phyloP scores from a whole-genome alignment of 2,888 invertebrate species.

The Gastracanthus pulcherrimus region DNA sequence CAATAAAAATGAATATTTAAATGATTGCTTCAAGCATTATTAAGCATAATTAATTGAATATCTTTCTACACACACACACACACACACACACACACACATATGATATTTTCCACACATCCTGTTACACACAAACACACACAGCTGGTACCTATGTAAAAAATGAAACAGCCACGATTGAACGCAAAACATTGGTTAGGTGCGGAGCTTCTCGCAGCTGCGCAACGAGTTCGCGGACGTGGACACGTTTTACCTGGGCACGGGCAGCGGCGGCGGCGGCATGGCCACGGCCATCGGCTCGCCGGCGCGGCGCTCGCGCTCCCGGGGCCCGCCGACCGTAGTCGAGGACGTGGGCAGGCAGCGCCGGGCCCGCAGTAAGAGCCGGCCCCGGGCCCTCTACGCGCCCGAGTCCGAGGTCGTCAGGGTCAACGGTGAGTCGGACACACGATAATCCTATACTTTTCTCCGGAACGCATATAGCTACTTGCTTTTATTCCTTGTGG shows the following conservation, averaged over 20 bases:
- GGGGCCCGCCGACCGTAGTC: conserved; percentile 79
- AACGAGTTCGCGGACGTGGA: conserved; percentile 95
- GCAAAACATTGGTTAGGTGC: conserved; percentile 80
- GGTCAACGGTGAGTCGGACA: conserved; percentile 83
- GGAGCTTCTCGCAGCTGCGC: conserved; percentile 95
- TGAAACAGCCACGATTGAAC: background rate
- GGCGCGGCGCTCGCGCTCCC: conserved; percentile 83
- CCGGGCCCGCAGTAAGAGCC: conserved; percentile 89
- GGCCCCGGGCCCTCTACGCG: conserved; percentile 90
- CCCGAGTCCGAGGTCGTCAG: conserved; percentile 90
- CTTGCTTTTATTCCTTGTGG: too few relatives aligned
- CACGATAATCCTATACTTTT: too few relatives aligned
- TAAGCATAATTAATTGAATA: too few relatives aligned
- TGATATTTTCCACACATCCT: too few relatives aligned
- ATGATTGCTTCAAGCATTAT: too few relatives aligned
- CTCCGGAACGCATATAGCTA: too few relatives aligned
- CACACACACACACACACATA: too few relatives aligned
- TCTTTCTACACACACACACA: too few relatives aligned
- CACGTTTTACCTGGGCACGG: conserved; percentile 90
- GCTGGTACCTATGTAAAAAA: too few relatives aligned
- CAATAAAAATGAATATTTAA: too few relatives aligned
- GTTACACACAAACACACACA: too few relatives aligned
- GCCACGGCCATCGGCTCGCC: conserved; percentile 80
- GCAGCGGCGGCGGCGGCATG: conserved; percentile 77
- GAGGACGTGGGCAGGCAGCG: conserved; percentile 80